These are phyloP conservation scores for Balanococcus diminutus DNA, from an alignment of 2,888 invertebrate genomes.

Conservation along the genomic window DNA sequence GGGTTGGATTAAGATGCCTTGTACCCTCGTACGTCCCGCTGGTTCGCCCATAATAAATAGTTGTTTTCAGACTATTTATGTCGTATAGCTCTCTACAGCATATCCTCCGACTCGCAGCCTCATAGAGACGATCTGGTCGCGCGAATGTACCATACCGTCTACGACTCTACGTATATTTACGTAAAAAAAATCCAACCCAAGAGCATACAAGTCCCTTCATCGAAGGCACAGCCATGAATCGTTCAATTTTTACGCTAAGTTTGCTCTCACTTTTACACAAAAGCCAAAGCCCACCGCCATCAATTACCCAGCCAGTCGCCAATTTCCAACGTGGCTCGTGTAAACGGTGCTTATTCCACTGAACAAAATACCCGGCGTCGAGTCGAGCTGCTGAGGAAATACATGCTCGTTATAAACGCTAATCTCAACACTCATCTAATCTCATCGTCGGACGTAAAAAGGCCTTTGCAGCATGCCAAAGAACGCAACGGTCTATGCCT, in stretches of 20 bases:
- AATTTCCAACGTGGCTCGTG: background rate
- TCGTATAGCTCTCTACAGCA: background rate
- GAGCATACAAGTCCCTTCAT: constrained; percentile 9
- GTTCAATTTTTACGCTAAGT: constrained; percentile 45
- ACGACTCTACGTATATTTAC: background rate
- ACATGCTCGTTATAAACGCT: constrained; percentile 45
- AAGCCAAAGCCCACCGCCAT: background rate
- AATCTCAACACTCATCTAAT: constrained; percentile 46
- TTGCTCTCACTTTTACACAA: background rate
- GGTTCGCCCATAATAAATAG: constrained; percentile 48
- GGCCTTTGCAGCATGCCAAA: too few relatives aligned
- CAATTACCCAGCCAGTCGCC: constrained; percentile 4
- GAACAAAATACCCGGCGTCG: background rate
- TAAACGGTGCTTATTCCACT: background rate
- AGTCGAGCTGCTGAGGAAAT: background rate
- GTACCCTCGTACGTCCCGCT: constrained; percentile 40
- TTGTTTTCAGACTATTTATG: constrained; percentile 54
- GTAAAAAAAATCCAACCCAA: background rate
- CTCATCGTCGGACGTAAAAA: constrained; percentile 25
- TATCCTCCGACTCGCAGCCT: too few relatives aligned
- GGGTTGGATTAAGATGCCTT: constrained; percentile 50
- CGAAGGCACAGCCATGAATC: constrained; percentile 10
- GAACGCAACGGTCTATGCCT: background rate
- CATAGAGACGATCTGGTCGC: too few relatives aligned
- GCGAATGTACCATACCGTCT: background rate